phyloP scores from a whole-genome alignment of 2,113 vertebrate species.

The Corythornis cristatus region DNA sequence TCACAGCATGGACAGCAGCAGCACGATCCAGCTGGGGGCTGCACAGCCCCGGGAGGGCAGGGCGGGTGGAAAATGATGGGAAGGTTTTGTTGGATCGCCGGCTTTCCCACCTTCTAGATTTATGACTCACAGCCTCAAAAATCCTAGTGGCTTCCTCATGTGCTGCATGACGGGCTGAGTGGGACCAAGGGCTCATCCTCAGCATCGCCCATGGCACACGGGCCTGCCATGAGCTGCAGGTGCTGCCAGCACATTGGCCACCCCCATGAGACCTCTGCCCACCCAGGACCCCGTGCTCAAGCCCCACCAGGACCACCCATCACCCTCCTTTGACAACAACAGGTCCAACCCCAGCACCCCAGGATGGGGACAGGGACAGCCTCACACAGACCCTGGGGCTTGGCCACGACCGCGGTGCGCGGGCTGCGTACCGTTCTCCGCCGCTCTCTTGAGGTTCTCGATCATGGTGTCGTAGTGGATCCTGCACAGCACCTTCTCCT shows the following conservation, averaged over 20 bases:
- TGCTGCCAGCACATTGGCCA: fast-evolving
- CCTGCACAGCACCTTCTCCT: slow-evolving; percentile 96
- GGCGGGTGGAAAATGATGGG: not conserved
- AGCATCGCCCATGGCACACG: fast-evolving
- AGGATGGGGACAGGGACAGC: fast-evolving
- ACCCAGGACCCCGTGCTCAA: not conserved
- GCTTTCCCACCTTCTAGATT: slow-evolving; percentile 20
- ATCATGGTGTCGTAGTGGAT: slow-evolving; percentile 99
- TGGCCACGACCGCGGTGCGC: fast-evolving
- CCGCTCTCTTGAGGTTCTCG: slow-evolving; percentile 94
- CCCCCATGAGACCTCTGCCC: not conserved
- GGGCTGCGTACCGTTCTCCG: slow-evolving; percentile 87
- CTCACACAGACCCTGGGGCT: fast-evolving
- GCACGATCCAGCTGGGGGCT: not conserved
- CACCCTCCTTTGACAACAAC: fast-evolving
- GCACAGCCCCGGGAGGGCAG: not conserved
- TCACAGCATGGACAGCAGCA: not conserved
- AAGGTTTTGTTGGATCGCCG: not conserved
- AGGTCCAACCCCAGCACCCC: fast-evolving
- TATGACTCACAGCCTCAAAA: slow-evolving; percentile 18
- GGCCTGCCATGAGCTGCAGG: fast-evolving
- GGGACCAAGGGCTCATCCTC: fast-evolving
- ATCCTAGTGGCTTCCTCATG: not conserved
- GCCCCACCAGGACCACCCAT: not conserved
- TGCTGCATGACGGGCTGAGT: fast-evolving